phyloP scores from a whole-genome alignment of 2,888 invertebrate species.

The Abrostola triplasia region DNA sequence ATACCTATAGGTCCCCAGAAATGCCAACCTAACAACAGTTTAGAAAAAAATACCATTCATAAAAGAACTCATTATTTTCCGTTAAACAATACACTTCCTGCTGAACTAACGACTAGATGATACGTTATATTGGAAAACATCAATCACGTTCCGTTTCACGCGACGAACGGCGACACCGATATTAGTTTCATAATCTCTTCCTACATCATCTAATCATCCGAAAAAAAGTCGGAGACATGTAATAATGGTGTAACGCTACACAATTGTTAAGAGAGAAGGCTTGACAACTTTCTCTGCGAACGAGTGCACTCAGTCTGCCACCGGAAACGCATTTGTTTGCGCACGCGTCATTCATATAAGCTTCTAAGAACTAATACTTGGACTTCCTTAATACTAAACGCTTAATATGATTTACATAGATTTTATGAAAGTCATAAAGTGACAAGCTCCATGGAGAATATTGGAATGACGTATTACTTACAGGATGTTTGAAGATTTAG shows the following conservation, averaged over 20 bases:
- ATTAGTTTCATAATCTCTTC: conserved; percentile 55
- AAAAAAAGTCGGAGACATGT: conserved; percentile 54
- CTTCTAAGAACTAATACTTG: conserved; percentile 58
- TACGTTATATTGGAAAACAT: conserved; percentile 27
- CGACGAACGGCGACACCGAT: conserved; percentile 29
- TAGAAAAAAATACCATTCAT: no score
- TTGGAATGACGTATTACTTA: conserved; percentile 22
- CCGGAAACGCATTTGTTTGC: conserved; percentile 61
- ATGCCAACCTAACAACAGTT: no score
- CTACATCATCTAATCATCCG: conserved; percentile 48
- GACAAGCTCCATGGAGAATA: conserved; percentile 6
- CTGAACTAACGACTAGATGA: conserved; percentile 12
- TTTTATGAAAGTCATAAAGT: conserved; percentile 44
- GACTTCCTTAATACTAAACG: conserved; percentile 52
- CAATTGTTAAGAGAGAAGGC: conserved; percentile 61
- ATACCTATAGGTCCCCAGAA: no score
- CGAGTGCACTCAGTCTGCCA: conserved; percentile 39
- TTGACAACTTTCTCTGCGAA: conserved; percentile 66
- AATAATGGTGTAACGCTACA: conserved; percentile 53
- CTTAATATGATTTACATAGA: conserved; percentile 33
- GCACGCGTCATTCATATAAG: conserved; percentile 51
- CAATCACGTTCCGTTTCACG: conserved; percentile 37
- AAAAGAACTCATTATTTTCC: conserved; percentile 28
- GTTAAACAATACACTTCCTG: conserved; percentile 34
- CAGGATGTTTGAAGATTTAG: conserved; percentile 37